Evolutionary conservation across 2,888 invertebrate species (phyloP).

Genomic region (Rhamnusium bicolor): DNA sequence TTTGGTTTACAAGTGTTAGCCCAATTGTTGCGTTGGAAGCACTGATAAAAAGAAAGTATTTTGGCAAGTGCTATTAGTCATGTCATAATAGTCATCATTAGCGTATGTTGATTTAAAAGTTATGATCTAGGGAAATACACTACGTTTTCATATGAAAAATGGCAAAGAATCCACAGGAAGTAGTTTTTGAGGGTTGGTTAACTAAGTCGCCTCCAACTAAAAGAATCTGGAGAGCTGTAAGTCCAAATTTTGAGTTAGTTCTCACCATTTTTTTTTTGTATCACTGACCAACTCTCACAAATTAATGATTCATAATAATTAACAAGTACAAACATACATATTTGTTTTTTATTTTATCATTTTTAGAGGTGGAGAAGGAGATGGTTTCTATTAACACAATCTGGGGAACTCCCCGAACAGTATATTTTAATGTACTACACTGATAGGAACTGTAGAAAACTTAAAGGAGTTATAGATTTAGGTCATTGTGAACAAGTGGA

Average conservation of each 20-base stretch:
- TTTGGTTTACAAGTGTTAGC: neutral
- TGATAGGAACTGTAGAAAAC: conserved; percentile 87
- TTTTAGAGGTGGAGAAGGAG: conserved; percentile 93
- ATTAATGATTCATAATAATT: conserved; percentile 58
- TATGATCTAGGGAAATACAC: conserved; percentile 19
- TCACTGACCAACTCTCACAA: conserved; percentile 40
- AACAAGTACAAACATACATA: conserved; percentile 44
- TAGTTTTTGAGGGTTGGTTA: conserved; percentile 93
- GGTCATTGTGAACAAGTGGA: conserved; percentile 98
- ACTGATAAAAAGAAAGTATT: conserved; percentile 33
- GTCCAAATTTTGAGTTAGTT: conserved; percentile 66
- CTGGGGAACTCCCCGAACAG: conserved; percentile 93
- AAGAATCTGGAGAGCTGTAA: conserved; percentile 94
- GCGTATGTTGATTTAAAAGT: conserved; percentile 38
- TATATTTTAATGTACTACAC: conserved; percentile 95
- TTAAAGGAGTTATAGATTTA: conserved; percentile 92
- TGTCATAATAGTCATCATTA: conserved; percentile 30
- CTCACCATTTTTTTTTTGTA: conserved; percentile 39
- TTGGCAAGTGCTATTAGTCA: conserved; percentile 38
- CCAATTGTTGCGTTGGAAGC: neutral
- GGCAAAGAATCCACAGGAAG: conserved; percentile 77
- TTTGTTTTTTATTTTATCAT: conserved; percentile 52
- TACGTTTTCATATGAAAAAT: conserved; percentile 54
- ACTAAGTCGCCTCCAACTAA: conserved; percentile 96
- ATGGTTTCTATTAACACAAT: conserved; percentile 94